Conservation (phyloP, 2,888 invertebrate species). For the Scotopteryx bipunctaria region DNA sequence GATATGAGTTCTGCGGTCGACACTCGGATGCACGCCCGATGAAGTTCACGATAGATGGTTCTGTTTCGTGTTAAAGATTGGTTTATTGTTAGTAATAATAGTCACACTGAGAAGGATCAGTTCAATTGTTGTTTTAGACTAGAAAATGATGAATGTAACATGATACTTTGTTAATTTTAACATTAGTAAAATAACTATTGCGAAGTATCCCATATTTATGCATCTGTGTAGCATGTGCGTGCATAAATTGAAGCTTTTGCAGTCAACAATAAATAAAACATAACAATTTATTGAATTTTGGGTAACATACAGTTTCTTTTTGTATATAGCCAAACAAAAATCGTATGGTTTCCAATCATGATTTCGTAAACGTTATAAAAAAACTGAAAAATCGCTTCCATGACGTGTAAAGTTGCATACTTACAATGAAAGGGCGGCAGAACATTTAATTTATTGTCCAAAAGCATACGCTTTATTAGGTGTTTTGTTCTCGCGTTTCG, state of each 20-base stretch:
- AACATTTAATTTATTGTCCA: conserved; percentile 60
- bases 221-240: too few relatives aligned
- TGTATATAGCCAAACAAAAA: too few relatives aligned
- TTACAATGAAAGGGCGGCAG: conserved; percentile 54
- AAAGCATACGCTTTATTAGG: conserved; percentile 66
- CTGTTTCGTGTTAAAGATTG: conserved; percentile 19
- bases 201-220: too few relatives aligned
- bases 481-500: conserved; percentile 61
- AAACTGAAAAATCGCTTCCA: conserved; percentile 15
- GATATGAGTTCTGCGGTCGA: conserved; percentile 49
- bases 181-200: too few relatives aligned
- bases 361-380: not conserved
- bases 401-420: conserved; percentile 37
- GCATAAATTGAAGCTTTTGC: too few relatives aligned
- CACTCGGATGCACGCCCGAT: conserved; percentile 41
- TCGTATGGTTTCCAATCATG: not conserved
- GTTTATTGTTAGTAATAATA: not conserved
- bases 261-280: too few relatives aligned
- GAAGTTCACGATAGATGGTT: conserved; percentile 36
- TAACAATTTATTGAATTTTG: too few relatives aligned
- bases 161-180: too few relatives aligned
- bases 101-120: not conserved
- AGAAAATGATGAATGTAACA: too few relatives aligned
- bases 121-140: too few relatives aligned
- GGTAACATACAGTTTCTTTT: too few relatives aligned